Conservation (phyloP, 2,888 invertebrate genomes). For the Aleiodes alternator region DNA sequence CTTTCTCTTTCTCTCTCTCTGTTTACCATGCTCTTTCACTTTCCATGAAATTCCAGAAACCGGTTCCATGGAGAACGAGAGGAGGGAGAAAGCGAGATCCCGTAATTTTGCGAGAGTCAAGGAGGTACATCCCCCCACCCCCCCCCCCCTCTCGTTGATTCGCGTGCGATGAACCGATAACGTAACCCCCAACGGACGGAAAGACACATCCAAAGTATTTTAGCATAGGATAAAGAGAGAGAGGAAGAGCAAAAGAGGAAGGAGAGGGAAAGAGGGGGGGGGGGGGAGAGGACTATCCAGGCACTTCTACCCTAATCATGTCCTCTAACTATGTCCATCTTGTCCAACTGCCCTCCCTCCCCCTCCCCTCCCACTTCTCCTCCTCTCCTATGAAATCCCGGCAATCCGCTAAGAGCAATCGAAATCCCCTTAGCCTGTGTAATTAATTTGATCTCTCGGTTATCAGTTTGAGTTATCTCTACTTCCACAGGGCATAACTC, state of each 20-base stretch:
- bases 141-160: neutral
- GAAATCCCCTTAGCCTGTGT: slow-evolving; percentile 51
- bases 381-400: neutral
- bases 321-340: slow-evolving; percentile 44
- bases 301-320: slow-evolving; percentile 47
- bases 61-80: slow-evolving; percentile 17
- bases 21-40: slow-evolving; percentile 11
- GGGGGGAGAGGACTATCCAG: slow-evolving; percentile 37
- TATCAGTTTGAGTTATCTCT: slow-evolving; percentile 54
- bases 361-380: too few species aligned
- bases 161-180: slow-evolving; percentile 27
- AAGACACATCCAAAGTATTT: slow-evolving; percentile 30
- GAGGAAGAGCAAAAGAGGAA: neutral
- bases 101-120: slow-evolving; percentile 19
- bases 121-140: neutral
- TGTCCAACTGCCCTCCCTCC: slow-evolving; percentile 39
- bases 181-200: slow-evolving; percentile 20
- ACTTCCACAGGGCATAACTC: slow-evolving; percentile 44
- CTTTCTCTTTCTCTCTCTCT: neutral
- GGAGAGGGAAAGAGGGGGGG: neutral
- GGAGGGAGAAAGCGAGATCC: neutral
- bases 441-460: slow-evolving; percentile 58
- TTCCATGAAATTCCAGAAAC: slow-evolving; percentile 19
- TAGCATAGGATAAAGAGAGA: neutral
- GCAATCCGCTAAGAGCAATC: slow-evolving; percentile 58